Conservation (phyloP, 1,140 invertebrate genomes). For the Drosophila seguyi region DNA sequence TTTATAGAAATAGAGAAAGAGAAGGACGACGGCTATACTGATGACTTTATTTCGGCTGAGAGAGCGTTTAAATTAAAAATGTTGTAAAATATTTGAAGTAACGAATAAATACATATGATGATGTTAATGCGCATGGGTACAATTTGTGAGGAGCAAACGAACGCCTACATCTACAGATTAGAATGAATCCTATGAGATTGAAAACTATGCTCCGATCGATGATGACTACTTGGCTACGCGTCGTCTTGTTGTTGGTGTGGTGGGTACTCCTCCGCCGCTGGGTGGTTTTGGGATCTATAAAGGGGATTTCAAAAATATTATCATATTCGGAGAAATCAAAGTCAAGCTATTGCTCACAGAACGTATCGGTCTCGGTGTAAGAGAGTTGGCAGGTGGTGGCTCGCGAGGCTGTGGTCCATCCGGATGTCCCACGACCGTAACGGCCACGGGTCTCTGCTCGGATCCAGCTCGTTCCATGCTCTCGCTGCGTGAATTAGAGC, state of each 20-base stretch:
- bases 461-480: slow-evolving; percentile 72
- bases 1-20: slow-evolving; percentile 12
- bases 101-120: slow-evolving; percentile 46
- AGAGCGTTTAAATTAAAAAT: slow-evolving; percentile 46
- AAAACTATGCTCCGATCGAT: slow-evolving; percentile 12
- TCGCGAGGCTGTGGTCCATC: slow-evolving; percentile 77
- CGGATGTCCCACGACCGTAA: slow-evolving; percentile 76
- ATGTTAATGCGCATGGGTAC: slow-evolving; percentile 32
- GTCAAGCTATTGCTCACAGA: slow-evolving; percentile 52
- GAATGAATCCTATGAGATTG: slow-evolving; percentile 52
- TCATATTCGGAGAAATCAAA: neutral
- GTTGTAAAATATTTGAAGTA: slow-evolving; percentile 44
- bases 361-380: slow-evolving; percentile 79
- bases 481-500: slow-evolving; percentile 77
- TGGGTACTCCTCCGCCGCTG: slow-evolving; percentile 68
- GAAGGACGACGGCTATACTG: slow-evolving; percentile 4
- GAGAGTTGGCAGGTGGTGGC: slow-evolving; percentile 78
- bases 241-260: slow-evolving; percentile 78
- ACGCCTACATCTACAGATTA: slow-evolving; percentile 53
- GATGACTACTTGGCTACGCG: slow-evolving; percentile 72
- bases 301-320: neutral
- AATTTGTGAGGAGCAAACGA: slow-evolving; percentile 24
- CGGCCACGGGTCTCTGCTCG: slow-evolving; percentile 77
- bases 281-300: slow-evolving; percentile 79
- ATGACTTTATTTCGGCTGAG: slow-evolving; percentile 65